Percentiles rank a stretch among this genome's conserved stretches.
Conservation (phyloP, 2,797 vertebrate genomes). For the Oophaga sylvatica region DNA sequence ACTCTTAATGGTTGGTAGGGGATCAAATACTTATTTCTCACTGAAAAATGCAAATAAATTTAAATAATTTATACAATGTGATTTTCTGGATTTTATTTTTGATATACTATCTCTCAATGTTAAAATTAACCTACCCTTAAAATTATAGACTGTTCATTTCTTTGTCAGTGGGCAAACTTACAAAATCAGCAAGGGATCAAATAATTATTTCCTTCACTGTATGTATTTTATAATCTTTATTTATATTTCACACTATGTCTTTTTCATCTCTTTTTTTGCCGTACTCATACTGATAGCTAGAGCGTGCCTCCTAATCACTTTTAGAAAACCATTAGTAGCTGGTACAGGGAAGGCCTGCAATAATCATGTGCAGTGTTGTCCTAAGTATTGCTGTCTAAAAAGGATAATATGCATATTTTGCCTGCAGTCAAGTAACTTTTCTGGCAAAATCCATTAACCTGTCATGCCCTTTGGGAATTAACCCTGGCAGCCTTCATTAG, state of each 20-base stretch:
- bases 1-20: no score
- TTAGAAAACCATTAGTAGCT: conserved; percentile 6
- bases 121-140: no score
- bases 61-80: no score
- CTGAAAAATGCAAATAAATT: no score
- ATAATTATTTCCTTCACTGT: not conserved
- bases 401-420: conserved; percentile 46
- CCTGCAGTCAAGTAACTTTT: conserved; percentile 47
- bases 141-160: no score
- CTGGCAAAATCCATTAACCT: conserved; percentile 59
- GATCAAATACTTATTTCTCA: no score
- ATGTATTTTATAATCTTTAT: not conserved
- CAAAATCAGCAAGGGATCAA: no score
- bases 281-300: conserved; percentile 1
- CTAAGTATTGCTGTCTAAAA: not conserved
- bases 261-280: not conserved
- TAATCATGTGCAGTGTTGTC: conserved; percentile 10
- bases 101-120: no score
- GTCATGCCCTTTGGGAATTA: conserved; percentile 46
- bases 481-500: conserved; percentile 57
- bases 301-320: conserved; percentile 7
- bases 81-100: no score
- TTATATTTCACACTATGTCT: not conserved
- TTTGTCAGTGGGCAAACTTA: no score
- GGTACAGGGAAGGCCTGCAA: conserved; percentile 6